Evolutionary conservation across 2,797 vertebrate genomes (phyloP), one percentile per base, ranked within the genome.

Genomic region (Xenentodon cancila): DNA sequence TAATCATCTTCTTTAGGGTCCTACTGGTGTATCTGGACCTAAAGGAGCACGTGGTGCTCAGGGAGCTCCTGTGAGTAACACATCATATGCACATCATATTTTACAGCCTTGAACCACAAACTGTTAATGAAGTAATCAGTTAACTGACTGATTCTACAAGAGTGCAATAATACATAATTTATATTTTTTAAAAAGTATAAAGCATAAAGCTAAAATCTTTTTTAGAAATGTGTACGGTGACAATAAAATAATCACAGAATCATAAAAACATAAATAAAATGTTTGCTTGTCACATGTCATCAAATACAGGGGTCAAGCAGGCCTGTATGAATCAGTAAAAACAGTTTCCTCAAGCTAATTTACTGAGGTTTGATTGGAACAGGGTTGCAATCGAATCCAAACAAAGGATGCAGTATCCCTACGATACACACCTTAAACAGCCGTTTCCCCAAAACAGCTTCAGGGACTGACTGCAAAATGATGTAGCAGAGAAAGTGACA

Each of bases 1-100:
- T 59, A 11, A 37, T 59, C 69, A 11, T 85, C 64, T 85, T 66
- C 71, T 77, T 81, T 63, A 98, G 97, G 97, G 96, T 74, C 97
- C 96, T 44, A 97, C 95, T 83, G 97, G 97, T 83, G 94, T 98
- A 53, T 85, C 92, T 67, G 97, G 97, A 91, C 90, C 94, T 67
- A 99, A 99, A 91, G 97, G 97, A 91, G 94, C 94, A 9, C 96
- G 97, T 52, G 97, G 97, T 50, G 97, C 96, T 68, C 97, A 98
- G 88, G 97, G 97, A 21, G 93, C 96, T 56, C 84, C 96, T 73
- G 97, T 98, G 79, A 96, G 96, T 95, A 49, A 58, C 48, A 44
- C 43, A 27, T 27, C 9, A n/a, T 15, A 5, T 22, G 1, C 13
- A 50, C 3, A 37, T 0, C 3, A 46, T 11, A 43, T 67, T 55